Conservation (phyloP, 2,113 vertebrate genomes). For the Nyctibius bracteatus region DNA sequence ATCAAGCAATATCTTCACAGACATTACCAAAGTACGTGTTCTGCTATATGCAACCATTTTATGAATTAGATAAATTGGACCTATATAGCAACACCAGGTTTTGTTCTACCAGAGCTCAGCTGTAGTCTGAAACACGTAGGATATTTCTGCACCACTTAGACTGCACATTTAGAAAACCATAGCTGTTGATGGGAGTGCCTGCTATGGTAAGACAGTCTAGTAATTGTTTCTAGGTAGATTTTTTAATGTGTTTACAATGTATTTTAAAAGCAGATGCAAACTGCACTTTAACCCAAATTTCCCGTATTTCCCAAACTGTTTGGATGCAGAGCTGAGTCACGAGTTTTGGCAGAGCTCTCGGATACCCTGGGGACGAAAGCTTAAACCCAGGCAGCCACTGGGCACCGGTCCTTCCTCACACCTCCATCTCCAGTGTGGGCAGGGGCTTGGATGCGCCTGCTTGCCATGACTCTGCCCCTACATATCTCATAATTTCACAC, state of each 20-base stretch:
- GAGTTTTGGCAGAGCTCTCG: neutral
- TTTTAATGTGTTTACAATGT: neutral
- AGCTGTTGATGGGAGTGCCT: neutral
- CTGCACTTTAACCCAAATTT: neutral
- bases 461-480: neutral
- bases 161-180: neutral
- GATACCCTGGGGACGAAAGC: neutral
- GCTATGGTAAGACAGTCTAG: neutral
- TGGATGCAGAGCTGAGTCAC: neutral
- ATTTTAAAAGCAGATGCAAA: neutral
- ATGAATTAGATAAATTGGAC: neutral
- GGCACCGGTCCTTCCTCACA: neutral
- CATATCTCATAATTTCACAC: neutral
- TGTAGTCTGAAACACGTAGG: neutral
- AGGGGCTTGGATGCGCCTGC: neutral
- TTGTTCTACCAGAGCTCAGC: neutral
- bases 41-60: neutral
- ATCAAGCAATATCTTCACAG: neutral
- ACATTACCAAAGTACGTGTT: neutral
- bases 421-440: neutral
- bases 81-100: neutral
- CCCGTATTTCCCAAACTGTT: neutral
- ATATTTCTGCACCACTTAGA: neutral
- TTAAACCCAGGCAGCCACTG: neutral
- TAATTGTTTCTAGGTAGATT: neutral